Percentiles rank a stretch among this genome's conserved stretches.
These are phyloP conservation scores for Sminthurides aquaticus DNA, from an alignment of 2,888 invertebrate genomes.

Conservation along the genomic window DNA sequence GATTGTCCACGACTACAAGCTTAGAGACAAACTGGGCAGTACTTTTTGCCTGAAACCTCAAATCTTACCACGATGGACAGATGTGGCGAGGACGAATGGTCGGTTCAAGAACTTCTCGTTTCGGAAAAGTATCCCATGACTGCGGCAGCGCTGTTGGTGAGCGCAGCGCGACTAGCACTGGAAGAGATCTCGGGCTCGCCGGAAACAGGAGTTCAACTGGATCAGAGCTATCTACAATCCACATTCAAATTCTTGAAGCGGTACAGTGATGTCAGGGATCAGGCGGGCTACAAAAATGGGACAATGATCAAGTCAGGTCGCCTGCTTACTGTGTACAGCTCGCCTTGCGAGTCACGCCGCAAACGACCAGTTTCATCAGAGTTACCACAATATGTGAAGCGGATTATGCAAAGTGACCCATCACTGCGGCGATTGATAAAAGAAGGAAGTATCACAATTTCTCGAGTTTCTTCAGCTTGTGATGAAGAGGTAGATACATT, in stretches of 20 bases:
- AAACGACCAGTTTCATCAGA: slow-evolving; percentile 15
- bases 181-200: background rate
- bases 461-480: slow-evolving; percentile 8
- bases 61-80: no score
- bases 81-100: no score
- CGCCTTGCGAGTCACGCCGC: slow-evolving; percentile 7
- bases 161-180: background rate
- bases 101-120: no score
- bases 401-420: slow-evolving; percentile 26
- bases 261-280: background rate
- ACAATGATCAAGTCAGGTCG: slow-evolving; percentile 7
- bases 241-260: background rate
- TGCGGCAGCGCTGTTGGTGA: background rate
- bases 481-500: no score
- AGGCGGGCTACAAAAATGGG: no score
- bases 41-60: no score
- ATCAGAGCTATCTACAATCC: background rate
- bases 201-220: background rate
- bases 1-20: no score
- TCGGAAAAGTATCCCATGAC: background rate
- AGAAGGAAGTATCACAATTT: slow-evolving; percentile 24
- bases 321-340: slow-evolving; percentile 19
- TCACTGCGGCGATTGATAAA: slow-evolving; percentile 20
- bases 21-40: no score
- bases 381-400: slow-evolving; percentile 23